phyloP scores from a whole-genome alignment of 2,113 vertebrate species.

The Cygnus buccinator region DNA sequence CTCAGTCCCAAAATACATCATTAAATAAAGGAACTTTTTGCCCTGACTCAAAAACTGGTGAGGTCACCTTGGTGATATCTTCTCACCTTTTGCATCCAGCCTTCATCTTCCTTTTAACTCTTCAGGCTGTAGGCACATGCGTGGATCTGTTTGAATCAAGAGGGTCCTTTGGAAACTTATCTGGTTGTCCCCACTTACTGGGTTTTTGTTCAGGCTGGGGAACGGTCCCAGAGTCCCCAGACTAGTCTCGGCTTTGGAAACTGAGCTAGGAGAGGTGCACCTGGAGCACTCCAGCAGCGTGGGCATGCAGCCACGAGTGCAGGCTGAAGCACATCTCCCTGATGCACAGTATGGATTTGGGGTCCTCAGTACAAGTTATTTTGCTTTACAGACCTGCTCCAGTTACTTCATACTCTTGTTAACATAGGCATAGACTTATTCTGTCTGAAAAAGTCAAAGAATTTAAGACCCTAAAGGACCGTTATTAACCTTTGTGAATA shows the following conservation, averaged over 20 bases:
- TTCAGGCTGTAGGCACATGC: rapidly evolving
- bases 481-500: neutral
- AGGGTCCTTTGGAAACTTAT: neutral
- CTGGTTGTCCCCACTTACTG: neutral
- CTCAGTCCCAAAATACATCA: neutral
- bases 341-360: neutral
- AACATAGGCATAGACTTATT: neutral
- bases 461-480: neutral
- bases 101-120: neutral
- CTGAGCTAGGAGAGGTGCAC: neutral
- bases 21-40: rapidly evolving
- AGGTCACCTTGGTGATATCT: neutral
- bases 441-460: neutral
- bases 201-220: neutral
- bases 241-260: neutral
- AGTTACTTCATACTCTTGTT: neutral
- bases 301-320: rapidly evolving
- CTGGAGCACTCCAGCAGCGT: rapidly evolving
- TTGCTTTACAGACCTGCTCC: neutral
- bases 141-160: neutral
- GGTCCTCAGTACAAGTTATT: neutral
- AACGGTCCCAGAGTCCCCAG: neutral
- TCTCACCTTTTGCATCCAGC: neutral
- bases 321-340: neutral
- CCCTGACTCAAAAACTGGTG: neutral